Percentiles rank a stretch among this genome's conserved stretches.
These are phyloP conservation scores for human (Homo sapiens) DNA, from an alignment of 2,113 vertebrate species.

Conservation along the genomic window DNA sequence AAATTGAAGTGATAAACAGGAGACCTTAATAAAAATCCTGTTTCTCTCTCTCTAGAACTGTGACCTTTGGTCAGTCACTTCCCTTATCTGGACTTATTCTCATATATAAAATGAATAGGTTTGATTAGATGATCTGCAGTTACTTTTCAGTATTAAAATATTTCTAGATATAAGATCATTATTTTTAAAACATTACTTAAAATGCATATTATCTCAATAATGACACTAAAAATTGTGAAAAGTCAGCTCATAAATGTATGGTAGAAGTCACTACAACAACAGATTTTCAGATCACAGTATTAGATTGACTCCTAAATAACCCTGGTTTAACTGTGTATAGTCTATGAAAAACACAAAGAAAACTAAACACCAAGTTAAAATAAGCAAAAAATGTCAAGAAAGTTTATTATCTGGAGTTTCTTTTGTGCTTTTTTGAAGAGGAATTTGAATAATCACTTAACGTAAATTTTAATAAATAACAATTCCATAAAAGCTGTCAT, in stretches of 20 bases:
- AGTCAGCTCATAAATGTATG: background rate
- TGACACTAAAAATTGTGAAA: background rate
- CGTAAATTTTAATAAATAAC: background rate
- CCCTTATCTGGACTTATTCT: background rate
- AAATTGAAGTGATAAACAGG: background rate
- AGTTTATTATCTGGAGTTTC: background rate
- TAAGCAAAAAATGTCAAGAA: background rate
- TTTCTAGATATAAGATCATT: background rate
- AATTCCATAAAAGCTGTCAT: background rate
- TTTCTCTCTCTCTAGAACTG: background rate
- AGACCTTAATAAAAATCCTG: background rate
- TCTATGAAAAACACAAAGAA: slow-evolving; percentile 5
- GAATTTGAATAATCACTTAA: background rate
- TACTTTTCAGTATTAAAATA: background rate
- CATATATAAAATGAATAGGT: background rate
- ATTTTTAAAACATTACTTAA: slow-evolving; percentile 32
- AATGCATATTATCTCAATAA: background rate
- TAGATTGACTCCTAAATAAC: background rate
- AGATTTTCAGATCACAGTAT: background rate
- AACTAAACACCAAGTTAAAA: background rate
- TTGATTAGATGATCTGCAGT: background rate
- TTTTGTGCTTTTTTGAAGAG: background rate
- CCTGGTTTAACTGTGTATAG: background rate
- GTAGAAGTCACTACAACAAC: background rate
- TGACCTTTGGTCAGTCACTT: background rate